Conservation (phyloP, 2,113 vertebrate species). For the Canis aureus region DNA sequence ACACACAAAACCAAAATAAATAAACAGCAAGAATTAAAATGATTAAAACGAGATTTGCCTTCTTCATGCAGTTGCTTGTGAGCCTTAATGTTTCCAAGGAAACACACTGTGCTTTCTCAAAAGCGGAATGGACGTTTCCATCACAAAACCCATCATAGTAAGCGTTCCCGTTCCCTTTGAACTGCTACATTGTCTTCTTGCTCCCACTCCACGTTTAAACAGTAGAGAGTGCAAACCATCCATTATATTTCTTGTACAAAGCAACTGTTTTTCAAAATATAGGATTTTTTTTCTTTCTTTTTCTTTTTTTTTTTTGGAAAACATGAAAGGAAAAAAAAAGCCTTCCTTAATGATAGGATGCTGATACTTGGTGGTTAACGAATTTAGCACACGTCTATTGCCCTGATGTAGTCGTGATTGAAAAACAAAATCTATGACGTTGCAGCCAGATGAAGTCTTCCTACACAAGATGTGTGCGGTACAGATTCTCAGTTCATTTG, state of each 20-base stretch:
- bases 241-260: background rate
- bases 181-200: background rate
- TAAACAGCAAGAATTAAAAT: background rate
- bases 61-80: background rate
- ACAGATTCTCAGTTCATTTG: background rate
- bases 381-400: too few relatives aligned
- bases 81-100: background rate
- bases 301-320: background rate
- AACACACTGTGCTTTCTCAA: background rate
- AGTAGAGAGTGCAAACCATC: background rate
- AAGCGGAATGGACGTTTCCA: background rate
- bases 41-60: background rate
- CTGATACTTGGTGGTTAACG: background rate
- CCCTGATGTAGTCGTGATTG: background rate
- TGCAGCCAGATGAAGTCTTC: rapidly evolving
- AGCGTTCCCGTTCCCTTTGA: background rate
- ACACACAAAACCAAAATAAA: background rate
- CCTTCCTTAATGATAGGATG: background rate
- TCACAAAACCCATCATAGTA: background rate
- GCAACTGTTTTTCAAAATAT: background rate
- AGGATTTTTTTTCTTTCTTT: background rate
- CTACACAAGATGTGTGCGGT: too few relatives aligned
- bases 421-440: background rate
- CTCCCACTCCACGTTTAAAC: background rate
- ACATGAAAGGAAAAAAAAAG: background rate